A percentile compares a stretch with the other conserved stretches of the same genome.
Evolutionary conservation across 2,113 vertebrate species (phyloP).

Genomic region (Myocastor coypus): DNA sequence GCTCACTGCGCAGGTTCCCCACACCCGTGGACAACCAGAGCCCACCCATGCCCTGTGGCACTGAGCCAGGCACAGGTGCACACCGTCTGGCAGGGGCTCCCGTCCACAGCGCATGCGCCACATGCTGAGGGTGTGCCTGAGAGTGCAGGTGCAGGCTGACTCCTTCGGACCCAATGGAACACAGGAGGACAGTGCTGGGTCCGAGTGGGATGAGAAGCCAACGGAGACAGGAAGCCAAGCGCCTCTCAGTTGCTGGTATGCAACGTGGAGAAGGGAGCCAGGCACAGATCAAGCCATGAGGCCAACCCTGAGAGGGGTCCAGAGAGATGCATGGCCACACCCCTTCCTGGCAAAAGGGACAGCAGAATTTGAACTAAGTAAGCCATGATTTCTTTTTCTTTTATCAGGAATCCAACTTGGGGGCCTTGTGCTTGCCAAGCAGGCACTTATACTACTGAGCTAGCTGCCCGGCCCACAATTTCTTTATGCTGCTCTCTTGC

Average conservation of each 20-base stretch:
- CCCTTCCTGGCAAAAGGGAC: background rate
- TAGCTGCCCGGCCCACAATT: background rate
- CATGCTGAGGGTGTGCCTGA: background rate
- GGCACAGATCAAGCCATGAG: rapidly evolving
- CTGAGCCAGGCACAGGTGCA: background rate
- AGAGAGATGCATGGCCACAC: background rate
- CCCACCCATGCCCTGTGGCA: rapidly evolving
- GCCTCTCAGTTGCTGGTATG: background rate
- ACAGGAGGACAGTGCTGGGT: background rate
- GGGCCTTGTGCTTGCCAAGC: too few species aligned
- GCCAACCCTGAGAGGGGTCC: background rate
- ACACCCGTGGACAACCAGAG: rapidly evolving
- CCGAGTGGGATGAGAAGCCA: background rate
- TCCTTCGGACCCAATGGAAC: background rate
- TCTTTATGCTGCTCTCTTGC: background rate
- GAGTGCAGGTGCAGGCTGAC: rapidly evolving
- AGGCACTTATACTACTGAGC: too few species aligned
- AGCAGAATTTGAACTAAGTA: background rate
- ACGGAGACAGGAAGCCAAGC: background rate
- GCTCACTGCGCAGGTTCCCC: rapidly evolving
- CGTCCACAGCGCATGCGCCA: rapidly evolving
- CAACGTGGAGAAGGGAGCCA: background rate
- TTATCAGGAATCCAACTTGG: too few species aligned
- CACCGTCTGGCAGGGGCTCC: rapidly evolving
- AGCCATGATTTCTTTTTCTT: too few species aligned